phyloP scores from a whole-genome alignment of 2,113 vertebrate genomes.

The Rhea pennata region DNA sequence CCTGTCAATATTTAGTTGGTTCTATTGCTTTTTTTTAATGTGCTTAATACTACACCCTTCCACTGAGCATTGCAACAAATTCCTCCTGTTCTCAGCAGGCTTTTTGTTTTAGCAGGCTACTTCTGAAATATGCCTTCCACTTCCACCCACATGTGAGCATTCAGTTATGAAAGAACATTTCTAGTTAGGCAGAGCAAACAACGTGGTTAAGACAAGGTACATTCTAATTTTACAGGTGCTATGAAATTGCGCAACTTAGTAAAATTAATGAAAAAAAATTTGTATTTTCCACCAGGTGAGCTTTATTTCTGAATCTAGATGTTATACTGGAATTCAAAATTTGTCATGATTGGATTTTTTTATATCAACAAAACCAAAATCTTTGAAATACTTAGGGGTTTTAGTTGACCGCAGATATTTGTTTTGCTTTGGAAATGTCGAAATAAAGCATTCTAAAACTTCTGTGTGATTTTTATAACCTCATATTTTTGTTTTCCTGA shows the following conservation, averaged over 20 bases:
- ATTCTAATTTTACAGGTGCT: neutral
- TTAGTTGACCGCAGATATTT: neutral
- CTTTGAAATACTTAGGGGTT: neutral
- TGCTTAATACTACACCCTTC: neutral
- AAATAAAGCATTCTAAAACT: neutral
- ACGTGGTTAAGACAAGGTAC: neutral
- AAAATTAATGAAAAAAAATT: neutral
- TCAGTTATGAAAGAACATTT: neutral
- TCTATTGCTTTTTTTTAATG: neutral
- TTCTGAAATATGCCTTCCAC: neutral
- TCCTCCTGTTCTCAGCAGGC: neutral
- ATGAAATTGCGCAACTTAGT: neutral
- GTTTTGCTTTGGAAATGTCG: neutral
- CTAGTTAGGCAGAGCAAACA: neutral
- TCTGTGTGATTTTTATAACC: neutral
- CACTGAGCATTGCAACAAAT: neutral
- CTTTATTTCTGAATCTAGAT: neutral
- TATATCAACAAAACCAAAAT: neutral
- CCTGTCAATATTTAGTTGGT: neutral
- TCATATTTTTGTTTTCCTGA: neutral
- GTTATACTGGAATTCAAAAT: neutral
- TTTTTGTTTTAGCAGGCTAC: neutral
- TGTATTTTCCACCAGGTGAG: neutral
- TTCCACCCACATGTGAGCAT: neutral
- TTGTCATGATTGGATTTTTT: neutral